phyloP scores from a whole-genome alignment of 2,797 vertebrate species.

The Emys orbicularis region DNA sequence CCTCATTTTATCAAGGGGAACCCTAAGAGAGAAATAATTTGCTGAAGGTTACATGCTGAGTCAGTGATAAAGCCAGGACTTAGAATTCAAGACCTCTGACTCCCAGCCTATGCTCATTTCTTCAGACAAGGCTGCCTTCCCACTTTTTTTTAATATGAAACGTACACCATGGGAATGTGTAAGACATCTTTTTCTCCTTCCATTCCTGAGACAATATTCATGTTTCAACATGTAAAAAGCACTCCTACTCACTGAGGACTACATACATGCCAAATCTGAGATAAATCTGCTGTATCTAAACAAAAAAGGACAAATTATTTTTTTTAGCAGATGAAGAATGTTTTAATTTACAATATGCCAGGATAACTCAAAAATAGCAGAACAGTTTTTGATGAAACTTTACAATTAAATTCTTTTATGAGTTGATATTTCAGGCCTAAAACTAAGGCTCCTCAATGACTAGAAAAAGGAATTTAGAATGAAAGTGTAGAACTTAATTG shows the following conservation, averaged over 20 bases:
- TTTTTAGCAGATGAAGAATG: neutral
- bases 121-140: neutral
- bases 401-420: neutral
- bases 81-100: neutral
- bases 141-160: neutral
- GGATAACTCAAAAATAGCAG: conserved; percentile 13
- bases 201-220: neutral
- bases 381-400: conserved; percentile 29
- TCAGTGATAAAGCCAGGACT: neutral
- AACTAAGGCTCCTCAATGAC: neutral
- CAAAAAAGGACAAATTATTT: neutral
- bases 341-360: conserved; percentile 36
- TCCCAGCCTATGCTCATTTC: neutral
- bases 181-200: neutral
- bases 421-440: neutral
- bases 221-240: neutral
- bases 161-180: neutral
- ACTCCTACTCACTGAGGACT: neutral
- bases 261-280: neutral
- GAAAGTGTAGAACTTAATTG: conserved; percentile 16
- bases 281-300: neutral
- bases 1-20: neutral
- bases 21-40: conserved; percentile 25
- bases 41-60: neutral
- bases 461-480: conserved; percentile 8